Conservation (phyloP, 2,797 vertebrate species). For the Sebastolobus altivelis region DNA sequence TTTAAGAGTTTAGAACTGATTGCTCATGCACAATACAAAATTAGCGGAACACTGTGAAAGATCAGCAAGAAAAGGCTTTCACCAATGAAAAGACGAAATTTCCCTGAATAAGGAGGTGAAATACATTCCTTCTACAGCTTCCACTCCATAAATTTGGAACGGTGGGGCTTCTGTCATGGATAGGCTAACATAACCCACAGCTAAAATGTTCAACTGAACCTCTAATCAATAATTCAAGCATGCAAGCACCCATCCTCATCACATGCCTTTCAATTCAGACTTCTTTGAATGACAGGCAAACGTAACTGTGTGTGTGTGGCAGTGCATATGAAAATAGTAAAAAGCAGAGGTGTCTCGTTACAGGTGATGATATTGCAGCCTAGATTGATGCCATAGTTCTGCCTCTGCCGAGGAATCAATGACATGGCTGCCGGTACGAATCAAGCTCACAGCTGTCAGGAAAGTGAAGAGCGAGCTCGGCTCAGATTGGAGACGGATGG, state of each 20-base stretch:
- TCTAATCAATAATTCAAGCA: constrained; percentile 72
- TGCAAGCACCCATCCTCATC: constrained; percentile 49
- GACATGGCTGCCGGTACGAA: constrained; percentile 85
- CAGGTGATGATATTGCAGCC: constrained; percentile 77
- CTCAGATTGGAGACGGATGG: constrained; percentile 56
- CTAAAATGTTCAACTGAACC: constrained; percentile 58
- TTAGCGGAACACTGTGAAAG: background rate
- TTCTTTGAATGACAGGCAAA: constrained; percentile 54
- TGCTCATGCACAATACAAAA: constrained; percentile 7
- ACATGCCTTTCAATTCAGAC: constrained; percentile 56
- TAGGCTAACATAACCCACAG: constrained; percentile 46
- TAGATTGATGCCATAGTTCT: constrained; percentile 76
- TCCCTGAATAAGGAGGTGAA: constrained; percentile 20
- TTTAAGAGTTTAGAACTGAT: constrained; percentile 1
- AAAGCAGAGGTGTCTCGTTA: constrained; percentile 67
- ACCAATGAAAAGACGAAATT: background rate
- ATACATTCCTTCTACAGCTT: constrained; percentile 24
- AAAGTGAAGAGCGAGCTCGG: constrained; percentile 57
- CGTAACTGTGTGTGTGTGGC: background rate
- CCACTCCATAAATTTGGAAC: constrained; percentile 26
- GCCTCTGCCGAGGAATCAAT: constrained; percentile 79
- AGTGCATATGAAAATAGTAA: constrained; percentile 56
- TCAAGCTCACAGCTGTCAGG: constrained; percentile 81
- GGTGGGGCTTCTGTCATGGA: constrained; percentile 38
- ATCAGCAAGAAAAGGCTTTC: background rate